phyloP scores from a whole-genome alignment of 2,888 invertebrate genomes.

The Pseudoips prasinana region DNA sequence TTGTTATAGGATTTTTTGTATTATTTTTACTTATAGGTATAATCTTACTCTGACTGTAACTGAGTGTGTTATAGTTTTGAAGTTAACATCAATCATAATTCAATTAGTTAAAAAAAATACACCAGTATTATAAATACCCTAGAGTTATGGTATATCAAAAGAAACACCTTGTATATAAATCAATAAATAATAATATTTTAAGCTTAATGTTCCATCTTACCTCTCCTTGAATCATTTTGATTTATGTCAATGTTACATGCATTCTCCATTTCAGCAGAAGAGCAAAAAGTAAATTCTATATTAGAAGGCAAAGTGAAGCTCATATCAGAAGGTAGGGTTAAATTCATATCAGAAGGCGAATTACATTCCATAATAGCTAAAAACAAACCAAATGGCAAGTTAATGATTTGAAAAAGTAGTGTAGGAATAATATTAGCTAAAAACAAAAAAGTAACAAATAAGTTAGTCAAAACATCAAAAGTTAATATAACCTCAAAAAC shows the following conservation, averaged over 20 bases:
- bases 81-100: constrained; percentile 3
- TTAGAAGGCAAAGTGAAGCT: constrained; percentile 8
- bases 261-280: constrained; percentile 8
- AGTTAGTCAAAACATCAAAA: constrained; percentile 2
- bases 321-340: constrained; percentile 6
- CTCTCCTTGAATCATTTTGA: constrained; percentile 7
- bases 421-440: constrained; percentile 1
- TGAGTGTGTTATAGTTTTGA: too few species aligned
- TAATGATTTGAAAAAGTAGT: constrained; percentile 1
- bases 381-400: constrained; percentile 5
- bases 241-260: constrained; percentile 6
- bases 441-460: constrained; percentile 3
- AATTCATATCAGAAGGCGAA: constrained; percentile 6
- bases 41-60: constrained; percentile 1
- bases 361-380: constrained; percentile 7
- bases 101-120: not conserved
- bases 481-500: constrained; percentile 6
- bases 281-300: constrained; percentile 8
- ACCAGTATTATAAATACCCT: constrained; percentile 1
- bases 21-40: constrained; percentile 4
- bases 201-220: constrained; percentile 6
- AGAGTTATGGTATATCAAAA: constrained; percentile 3
- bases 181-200: constrained; percentile 6
- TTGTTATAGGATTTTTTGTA: too few species aligned
- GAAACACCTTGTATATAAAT: constrained; percentile 3